phyloP scores from a whole-genome alignment of 2,113 vertebrate species.

The Corythoichthys haematopterus region DNA sequence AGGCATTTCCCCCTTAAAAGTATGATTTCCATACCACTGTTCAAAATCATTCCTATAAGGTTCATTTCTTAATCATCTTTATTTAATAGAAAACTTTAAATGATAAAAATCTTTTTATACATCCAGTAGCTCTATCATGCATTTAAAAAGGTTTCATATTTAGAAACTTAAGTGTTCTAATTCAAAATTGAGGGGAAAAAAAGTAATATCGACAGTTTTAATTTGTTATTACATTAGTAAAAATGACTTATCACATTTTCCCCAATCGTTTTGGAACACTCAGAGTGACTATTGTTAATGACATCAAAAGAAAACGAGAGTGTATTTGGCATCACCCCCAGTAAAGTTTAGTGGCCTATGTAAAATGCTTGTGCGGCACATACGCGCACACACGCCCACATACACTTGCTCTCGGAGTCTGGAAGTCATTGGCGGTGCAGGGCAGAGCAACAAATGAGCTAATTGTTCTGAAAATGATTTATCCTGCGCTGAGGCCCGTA shows the following conservation, averaged over 20 bases:
- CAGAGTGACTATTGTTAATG: neutral
- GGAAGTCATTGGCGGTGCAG: slow-evolving; percentile 64
- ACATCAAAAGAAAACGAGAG: neutral
- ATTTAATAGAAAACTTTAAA: slow-evolving; percentile 26
- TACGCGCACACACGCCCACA: slow-evolving; percentile 18
- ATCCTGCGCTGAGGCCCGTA: slow-evolving; percentile 62
- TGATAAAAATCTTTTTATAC: slow-evolving; percentile 7
- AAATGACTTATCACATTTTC: slow-evolving; percentile 21
- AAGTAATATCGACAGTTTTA: too few relatives aligned
- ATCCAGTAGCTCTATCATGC: slow-evolving; percentile 25
- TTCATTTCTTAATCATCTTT: slow-evolving; percentile 19
- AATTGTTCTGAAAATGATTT: slow-evolving; percentile 74
- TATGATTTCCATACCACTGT: neutral
- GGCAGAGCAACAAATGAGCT: slow-evolving; percentile 70
- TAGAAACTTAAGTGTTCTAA: slow-evolving; percentile 1
- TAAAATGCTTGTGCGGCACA: slow-evolving; percentile 9
- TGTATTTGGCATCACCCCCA: slow-evolving; percentile 18
- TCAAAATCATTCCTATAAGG: slow-evolving; percentile 16
- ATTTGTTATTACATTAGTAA: neutral
- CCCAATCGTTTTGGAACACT: neutral
- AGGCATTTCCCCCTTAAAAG: neutral
- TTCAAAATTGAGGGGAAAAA: too few relatives aligned
- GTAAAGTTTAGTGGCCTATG: slow-evolving; percentile 8
- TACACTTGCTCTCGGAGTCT: slow-evolving; percentile 45
- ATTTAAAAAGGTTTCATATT: slow-evolving; percentile 31